Base-by-base conservation (phyloP, 2,113 vertebrate species). In the Megatriorchis doriae region DNA sequence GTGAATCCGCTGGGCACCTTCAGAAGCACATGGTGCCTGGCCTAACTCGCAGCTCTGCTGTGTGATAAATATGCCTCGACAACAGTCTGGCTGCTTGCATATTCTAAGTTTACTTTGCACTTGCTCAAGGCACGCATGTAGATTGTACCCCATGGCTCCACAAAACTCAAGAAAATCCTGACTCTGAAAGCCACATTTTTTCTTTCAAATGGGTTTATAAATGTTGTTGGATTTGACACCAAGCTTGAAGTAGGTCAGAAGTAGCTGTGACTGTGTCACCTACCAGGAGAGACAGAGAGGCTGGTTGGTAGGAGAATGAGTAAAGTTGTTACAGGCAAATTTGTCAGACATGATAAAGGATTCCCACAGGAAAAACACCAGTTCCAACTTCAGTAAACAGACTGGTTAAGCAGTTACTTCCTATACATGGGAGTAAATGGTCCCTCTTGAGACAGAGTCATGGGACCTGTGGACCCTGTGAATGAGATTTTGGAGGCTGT, bases 11-110 rank as follows among this genome's bases (percentile, higher is more conserved):
- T 59, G 36, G n/a, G 53, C 62, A 50, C 8, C 52, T 48, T 58
- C 23, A 53, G 38, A 20, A 25, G 38, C 58, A 19, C 7, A 2
- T 1, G 2, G 13, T 3, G 8, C 13, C 29, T 38, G 4, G 11
- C 26, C 32, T 42, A 31, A 17, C 36, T 71, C 2, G 21, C 52
- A 34, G 43, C n/a, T 53, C 31, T 21, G 45, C 53, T 21, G 62
- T 5, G 5, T 20, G 36, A 45, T 26, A 9, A 17, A 36, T 4
- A 16, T 47, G 15, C 40, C 47, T 63, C 1, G 3, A 36, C 36
- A 43, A 8, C 52, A 25, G 20, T 10, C 53, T 25, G 53, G 16
- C 25, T 42, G 11, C n/a, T 31, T 16, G 47, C 25, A 13, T 29
- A 6, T n/a, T 16, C 3, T 53, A 53, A 38, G 10, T 63, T 55